These are phyloP conservation scores for Romanomermis culicivorax DNA, from an alignment of 2,888 invertebrate species.

Conservation along the genomic window DNA sequence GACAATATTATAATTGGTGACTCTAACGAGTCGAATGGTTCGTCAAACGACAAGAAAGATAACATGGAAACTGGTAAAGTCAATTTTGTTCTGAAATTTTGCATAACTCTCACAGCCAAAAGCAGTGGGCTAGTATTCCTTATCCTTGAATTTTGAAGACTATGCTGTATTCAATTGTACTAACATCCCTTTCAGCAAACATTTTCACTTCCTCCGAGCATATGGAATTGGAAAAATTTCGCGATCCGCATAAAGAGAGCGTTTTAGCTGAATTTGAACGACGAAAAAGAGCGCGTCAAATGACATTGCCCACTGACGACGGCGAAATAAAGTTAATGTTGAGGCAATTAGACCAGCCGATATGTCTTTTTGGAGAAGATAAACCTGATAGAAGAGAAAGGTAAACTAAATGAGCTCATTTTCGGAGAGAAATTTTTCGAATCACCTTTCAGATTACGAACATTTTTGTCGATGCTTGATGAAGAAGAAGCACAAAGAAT, in stretches of 20 bases:
- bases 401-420: no score
- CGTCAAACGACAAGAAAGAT: no score
- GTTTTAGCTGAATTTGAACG: slow-evolving; percentile 86
- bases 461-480: slow-evolving; percentile 52
- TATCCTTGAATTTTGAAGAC: no score
- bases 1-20: no score
- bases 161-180: no score
- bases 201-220: background rate
- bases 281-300: slow-evolving; percentile 65
- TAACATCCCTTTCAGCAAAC: background rate
- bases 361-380: slow-evolving; percentile 93
- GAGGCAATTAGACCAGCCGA: slow-evolving; percentile 75
- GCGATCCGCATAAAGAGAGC: slow-evolving; percentile 44
- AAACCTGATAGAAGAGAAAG: slow-evolving; percentile 83
- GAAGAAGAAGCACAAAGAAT: slow-evolving; percentile 22
- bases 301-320: slow-evolving; percentile 95
- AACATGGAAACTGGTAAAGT: no score
- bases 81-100: no score
- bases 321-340: slow-evolving; percentile 76
- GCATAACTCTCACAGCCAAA: no score
- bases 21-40: no score
- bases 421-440: no score
- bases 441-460: no score
- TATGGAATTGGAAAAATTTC: slow-evolving; percentile 6
- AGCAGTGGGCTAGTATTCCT: no score